These are phyloP conservation scores for Andrena marginata DNA, from an alignment of 2,888 invertebrate genomes.

Conservation along the genomic window DNA sequence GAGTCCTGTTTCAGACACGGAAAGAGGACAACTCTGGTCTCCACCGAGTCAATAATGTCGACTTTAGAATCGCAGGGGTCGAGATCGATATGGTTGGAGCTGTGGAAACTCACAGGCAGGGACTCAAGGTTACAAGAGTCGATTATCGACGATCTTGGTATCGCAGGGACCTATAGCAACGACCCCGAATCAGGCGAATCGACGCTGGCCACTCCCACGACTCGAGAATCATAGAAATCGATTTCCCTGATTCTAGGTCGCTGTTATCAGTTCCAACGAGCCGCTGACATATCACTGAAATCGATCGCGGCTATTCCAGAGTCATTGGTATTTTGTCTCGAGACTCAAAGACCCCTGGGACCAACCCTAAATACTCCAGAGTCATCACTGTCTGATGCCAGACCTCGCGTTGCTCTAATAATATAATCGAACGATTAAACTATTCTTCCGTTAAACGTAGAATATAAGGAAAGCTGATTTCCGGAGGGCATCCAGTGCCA, in stretches of 20 bases:
- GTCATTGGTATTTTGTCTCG: no score
- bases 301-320: neutral
- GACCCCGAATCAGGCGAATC: constrained; percentile 8
- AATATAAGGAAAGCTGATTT: no score
- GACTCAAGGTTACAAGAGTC: constrained; percentile 2
- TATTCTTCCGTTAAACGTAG: no score
- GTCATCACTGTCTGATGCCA: no score
- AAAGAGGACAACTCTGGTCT: neutral
- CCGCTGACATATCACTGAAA: neutral
- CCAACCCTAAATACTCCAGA: no score
- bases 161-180: constrained; percentile 10
- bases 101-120: neutral
- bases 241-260: constrained; percentile 8
- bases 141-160: constrained; percentile 13
- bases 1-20: neutral
- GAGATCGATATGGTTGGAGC: neutral
- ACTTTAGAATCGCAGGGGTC: neutral
- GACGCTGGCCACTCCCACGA: neutral
- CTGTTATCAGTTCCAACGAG: constrained; percentile 3
- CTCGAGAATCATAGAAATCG: constrained; percentile 1
- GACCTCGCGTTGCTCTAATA: no score
- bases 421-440: no score
- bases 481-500: no score
- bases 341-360: no score
- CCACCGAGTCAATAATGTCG: neutral